Conservation (phyloP, 1,140 invertebrate species). For the Sycophaga agraensis region DNA sequence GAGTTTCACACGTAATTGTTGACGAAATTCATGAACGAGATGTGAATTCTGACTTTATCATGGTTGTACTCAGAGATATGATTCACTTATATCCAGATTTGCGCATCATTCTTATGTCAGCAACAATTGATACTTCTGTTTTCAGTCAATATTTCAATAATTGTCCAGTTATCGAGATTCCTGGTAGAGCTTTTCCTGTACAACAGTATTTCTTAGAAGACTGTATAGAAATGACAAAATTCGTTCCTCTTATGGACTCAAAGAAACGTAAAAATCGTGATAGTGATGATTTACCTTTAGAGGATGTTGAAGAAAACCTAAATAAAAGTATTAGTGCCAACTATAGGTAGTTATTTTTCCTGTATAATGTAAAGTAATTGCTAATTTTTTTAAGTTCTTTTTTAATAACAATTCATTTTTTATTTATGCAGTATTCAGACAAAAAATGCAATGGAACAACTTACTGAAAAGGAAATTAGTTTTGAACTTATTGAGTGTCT, state of each 20-base stretch:
- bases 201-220: constrained; percentile 90
- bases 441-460: constrained; percentile 67
- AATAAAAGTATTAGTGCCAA: constrained; percentile 63
- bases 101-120: constrained; percentile 94
- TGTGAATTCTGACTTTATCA: constrained; percentile 94
- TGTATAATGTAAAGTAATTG: no score
- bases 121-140: constrained; percentile 89
- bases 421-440: constrained; percentile 61
- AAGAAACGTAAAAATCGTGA: constrained; percentile 69
- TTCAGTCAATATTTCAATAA: constrained; percentile 91
- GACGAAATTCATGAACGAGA: constrained; percentile 98
- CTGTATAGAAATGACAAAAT: constrained; percentile 78
- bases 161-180: constrained; percentile 80
- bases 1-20: constrained; percentile 88
- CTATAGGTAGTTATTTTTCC: constrained; percentile 39
- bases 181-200: constrained; percentile 79
- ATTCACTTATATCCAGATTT: constrained; percentile 86
- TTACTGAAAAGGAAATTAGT: constrained; percentile 88
- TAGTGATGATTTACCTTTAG: constrained; percentile 67
- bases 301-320: constrained; percentile 76
- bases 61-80: constrained; percentile 92
- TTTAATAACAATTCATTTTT: not conserved
- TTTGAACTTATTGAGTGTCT: constrained; percentile 90
- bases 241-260: constrained; percentile 72
- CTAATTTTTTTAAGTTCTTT: not conserved